Percentiles rank a stretch among this genome's conserved stretches.
phyloP scores from a whole-genome alignment of 2,113 vertebrate genomes.

The Prinia subflava region DNA sequence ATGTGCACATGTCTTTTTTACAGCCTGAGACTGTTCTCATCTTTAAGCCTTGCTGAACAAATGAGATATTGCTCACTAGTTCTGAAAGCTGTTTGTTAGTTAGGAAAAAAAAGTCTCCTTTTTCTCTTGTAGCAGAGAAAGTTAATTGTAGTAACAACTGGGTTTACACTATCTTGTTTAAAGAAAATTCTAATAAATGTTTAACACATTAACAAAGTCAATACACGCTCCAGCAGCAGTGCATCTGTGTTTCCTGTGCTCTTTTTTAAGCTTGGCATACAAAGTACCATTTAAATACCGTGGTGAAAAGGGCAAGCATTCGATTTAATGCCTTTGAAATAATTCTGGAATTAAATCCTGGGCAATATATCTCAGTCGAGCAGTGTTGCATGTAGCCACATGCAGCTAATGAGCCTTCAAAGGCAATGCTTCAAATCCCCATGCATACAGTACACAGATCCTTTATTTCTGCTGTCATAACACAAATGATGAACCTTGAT shows the following conservation, averaged over 20 bases:
- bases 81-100: background rate
- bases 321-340: conserved; percentile 51
- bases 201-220: conserved; percentile 41
- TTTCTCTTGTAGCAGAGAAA: background rate
- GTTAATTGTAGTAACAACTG: background rate
- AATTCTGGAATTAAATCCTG: conserved; percentile 49
- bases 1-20: background rate
- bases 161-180: background rate
- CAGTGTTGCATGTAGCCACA: background rate
- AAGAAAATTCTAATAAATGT: background rate
- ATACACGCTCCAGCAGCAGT: background rate
- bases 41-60: background rate
- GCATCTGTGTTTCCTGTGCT: conserved; percentile 26
- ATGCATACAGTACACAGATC: background rate
- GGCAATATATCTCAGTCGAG: conserved; percentile 31
- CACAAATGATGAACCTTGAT: background rate
- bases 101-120: background rate
- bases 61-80: background rate
- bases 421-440: conserved; percentile 20
- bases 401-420: conserved; percentile 34
- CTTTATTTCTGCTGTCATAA: conserved; percentile 42
- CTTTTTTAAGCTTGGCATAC: conserved; percentile 25
- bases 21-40: background rate
- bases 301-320: conserved; percentile 42
- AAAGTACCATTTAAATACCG: conserved; percentile 43